Evolutionary conservation across 2,113 vertebrate species (phyloP).

Genomic region (Prunella himalayana): DNA sequence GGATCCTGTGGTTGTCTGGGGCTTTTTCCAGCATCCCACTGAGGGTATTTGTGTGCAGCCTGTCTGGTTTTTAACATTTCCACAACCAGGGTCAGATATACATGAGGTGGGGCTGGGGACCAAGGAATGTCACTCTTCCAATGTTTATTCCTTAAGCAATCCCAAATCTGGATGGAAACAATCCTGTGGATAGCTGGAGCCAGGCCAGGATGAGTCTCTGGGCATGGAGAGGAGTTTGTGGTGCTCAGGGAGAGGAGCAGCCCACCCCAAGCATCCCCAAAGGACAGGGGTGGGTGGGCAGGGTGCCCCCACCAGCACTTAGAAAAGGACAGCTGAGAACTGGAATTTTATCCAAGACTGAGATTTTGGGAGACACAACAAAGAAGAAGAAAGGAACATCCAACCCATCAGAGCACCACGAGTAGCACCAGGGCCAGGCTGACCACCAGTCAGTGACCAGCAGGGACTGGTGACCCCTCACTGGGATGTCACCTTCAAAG

Average conservation of each 20-base stretch:
- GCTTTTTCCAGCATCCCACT: neutral
- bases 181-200: neutral
- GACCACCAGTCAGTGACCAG: neutral
- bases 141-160: neutral
- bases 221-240: neutral
- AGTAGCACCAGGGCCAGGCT: neutral
- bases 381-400: neutral
- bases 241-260: neutral
- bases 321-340: neutral
- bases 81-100: neutral
- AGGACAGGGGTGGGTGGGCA: neutral
- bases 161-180: neutral
- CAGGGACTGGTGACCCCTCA: neutral
- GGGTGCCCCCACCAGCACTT: no score
- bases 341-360: neutral
- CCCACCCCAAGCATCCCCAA: neutral
- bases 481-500: neutral
- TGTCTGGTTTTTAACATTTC: neutral
- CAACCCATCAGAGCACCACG: no score
- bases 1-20: neutral
- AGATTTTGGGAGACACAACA: neutral
- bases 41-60: neutral
- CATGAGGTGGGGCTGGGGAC: neutral
- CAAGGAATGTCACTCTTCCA: neutral
- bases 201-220: neutral